Percentiles rank a stretch among this genome's conserved stretches.
phyloP scores from a whole-genome alignment of 2,113 vertebrate species.

The Nicator chloris region DNA sequence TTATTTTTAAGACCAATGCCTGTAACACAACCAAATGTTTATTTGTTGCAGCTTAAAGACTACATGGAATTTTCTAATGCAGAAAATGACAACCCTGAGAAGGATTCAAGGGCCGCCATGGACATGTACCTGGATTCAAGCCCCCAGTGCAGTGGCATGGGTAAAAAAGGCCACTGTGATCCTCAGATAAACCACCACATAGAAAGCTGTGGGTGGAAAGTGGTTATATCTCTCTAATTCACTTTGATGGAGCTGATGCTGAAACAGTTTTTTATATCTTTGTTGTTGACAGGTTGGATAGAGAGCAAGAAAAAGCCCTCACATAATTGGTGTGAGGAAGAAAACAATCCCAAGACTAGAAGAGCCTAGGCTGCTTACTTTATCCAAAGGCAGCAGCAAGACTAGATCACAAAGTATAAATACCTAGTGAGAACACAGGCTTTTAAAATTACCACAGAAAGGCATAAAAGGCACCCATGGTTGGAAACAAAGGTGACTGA shows the following conservation, averaged over 20 bases:
- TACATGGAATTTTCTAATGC: not conserved
- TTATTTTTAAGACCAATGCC: not conserved
- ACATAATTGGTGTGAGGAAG: not conserved
- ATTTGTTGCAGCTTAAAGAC: not conserved
- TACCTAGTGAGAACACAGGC: not conserved
- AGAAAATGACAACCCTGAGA: not conserved
- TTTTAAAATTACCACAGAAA: not conserved
- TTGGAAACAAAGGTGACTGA: not conserved
- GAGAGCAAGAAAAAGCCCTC: not conserved
- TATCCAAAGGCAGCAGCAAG: not conserved
- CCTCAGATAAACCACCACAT: not conserved
- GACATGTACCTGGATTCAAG: not conserved
- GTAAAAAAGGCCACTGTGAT: not conserved
- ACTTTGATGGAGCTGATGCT: not conserved
- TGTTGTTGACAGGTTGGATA: not conserved
- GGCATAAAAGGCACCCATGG: not conserved
- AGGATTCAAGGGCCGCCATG: not conserved
- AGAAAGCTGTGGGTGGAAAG: not conserved
- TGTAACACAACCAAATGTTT: not conserved
- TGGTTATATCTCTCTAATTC: not conserved
- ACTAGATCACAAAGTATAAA: not conserved
- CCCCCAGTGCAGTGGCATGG: not conserved
- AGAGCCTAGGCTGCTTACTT: not conserved
- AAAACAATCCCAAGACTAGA: not conserved
- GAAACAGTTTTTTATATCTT: not conserved